Conservation (phyloP, 2,797 vertebrate species). For the Urosaurus nigricauda region DNA sequence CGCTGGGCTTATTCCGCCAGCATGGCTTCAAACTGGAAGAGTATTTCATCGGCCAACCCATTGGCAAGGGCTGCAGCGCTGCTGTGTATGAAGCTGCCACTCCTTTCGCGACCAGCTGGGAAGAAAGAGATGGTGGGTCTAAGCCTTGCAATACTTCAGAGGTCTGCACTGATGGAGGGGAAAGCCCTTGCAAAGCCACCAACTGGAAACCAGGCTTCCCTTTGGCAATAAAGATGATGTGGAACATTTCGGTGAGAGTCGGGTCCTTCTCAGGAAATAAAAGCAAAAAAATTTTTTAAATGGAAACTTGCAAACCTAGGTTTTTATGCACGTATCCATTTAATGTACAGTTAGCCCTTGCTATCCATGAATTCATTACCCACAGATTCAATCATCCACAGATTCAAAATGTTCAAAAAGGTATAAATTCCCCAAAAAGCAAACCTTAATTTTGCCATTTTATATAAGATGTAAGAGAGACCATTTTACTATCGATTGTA, state of each 20-base stretch:
- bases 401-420: too few relatives aligned
- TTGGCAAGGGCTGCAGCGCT: constrained; percentile 92
- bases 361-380: too few relatives aligned
- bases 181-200: not conserved
- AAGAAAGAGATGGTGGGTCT: accelerated
- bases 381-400: too few relatives aligned
- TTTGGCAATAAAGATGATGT: constrained; percentile 95
- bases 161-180: accelerated
- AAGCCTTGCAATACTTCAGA: not conserved
- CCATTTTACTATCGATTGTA: too few relatives aligned
- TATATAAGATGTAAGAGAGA: too few relatives aligned
- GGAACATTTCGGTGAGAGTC: constrained; percentile 91
- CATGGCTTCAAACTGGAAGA: constrained; percentile 91
- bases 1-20: constrained; percentile 73
- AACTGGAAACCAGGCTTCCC: constrained; percentile 73
- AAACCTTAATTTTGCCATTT: too few relatives aligned
- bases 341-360: not conserved
- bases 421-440: too few relatives aligned
- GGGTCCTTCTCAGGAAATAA: accelerated
- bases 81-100: constrained; percentile 89
- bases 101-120: accelerated
- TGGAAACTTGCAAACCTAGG: not conserved
- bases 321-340: not conserved
- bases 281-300: too few relatives aligned
- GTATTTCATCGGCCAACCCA: constrained; percentile 88